phyloP scores from a whole-genome alignment of 2,888 invertebrate genomes.

The Drosophila leonis region DNA sequence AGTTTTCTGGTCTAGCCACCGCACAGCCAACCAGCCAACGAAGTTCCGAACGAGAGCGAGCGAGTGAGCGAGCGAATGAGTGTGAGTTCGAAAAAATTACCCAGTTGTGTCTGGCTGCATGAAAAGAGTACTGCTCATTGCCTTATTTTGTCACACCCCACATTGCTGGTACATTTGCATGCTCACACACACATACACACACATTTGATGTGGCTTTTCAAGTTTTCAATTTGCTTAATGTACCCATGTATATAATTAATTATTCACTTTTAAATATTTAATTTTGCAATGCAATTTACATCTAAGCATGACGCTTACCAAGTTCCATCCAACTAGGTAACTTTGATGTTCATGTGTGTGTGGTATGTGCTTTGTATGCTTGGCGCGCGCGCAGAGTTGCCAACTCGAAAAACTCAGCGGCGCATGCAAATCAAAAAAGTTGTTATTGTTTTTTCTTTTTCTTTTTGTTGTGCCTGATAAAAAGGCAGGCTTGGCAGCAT shows the following conservation, averaged over 20 bases:
- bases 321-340: conserved; percentile 34
- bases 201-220: not conserved
- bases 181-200: too few species aligned
- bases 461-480: conserved; percentile 38
- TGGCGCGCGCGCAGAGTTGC: conserved; percentile 69
- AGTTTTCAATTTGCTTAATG: not conserved
- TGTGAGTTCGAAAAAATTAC: conserved; percentile 63
- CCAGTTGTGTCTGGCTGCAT: conserved; percentile 32
- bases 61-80: conserved; percentile 50
- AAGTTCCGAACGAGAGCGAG: conserved; percentile 53
- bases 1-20: conserved; percentile 60
- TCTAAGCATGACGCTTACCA: not conserved
- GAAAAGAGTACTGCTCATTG: conserved; percentile 19
- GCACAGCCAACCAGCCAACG: conserved; percentile 58
- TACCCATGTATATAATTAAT: not conserved
- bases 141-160: conserved; percentile 10
- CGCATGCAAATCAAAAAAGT: conserved; percentile 50
- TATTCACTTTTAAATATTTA: not conserved
- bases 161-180: not conserved
- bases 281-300: not conserved
- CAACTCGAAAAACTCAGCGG: conserved; percentile 44
- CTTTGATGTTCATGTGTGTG: conserved; percentile 20
- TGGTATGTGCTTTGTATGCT: conserved; percentile 62
- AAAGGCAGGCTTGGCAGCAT: conserved; percentile 44
- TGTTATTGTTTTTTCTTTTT: conserved; percentile 15